Conservation (phyloP, 2,888 invertebrate species). For the Protonemura montana region DNA sequence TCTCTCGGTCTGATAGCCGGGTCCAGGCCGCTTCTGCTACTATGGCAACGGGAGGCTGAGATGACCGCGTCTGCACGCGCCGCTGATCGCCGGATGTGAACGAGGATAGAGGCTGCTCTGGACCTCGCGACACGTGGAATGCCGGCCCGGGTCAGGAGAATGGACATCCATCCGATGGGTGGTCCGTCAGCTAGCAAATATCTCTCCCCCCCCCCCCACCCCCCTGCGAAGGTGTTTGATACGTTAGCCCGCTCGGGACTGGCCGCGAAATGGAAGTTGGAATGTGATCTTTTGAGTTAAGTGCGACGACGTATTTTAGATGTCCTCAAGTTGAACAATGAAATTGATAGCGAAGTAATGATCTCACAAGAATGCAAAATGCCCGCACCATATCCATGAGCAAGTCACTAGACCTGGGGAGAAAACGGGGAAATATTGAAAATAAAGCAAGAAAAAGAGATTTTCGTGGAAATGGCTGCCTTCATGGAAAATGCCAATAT, state of each 20-base stretch:
- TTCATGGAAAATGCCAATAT: neutral
- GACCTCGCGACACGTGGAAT: neutral
- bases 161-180: neutral
- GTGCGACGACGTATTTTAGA: neutral
- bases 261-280: neutral
- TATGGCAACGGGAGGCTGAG: neutral
- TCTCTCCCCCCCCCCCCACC: neutral
- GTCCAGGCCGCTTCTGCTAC: neutral
- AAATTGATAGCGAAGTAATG: neutral
- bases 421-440: neutral
- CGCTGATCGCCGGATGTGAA: neutral
- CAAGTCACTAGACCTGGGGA: neutral
- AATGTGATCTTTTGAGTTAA: neutral
- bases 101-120: neutral
- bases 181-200: conserved; percentile 7
- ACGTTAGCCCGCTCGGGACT: neutral
- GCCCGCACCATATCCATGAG: neutral
- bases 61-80: neutral
- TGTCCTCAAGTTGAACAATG: neutral
- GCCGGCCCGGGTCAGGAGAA: neutral
- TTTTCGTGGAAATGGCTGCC: neutral
- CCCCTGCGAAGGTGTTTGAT: neutral
- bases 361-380: neutral
- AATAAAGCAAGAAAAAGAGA: too few species aligned
- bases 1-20: neutral